phyloP scores from a whole-genome alignment of 2,797 vertebrate genomes.

The Danio choprae region DNA sequence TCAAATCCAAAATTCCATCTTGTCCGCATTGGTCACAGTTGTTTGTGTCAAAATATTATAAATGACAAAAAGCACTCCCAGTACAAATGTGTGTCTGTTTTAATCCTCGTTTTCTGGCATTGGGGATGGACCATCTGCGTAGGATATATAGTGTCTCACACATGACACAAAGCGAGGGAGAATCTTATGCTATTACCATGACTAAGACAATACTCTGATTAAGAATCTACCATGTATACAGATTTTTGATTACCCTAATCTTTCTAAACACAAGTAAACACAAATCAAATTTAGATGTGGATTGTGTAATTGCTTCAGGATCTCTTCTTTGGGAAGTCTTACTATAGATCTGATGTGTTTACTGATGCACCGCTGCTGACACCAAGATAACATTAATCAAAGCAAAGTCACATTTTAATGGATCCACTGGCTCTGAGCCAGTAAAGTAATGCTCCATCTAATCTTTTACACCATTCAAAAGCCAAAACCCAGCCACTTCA shows the following conservation, averaged over 20 bases:
- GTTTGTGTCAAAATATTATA: too few relatives aligned
- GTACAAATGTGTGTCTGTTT: constrained; percentile 15
- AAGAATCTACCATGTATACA: too few relatives aligned
- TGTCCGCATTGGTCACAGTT: not conserved
- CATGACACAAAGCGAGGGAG: not conserved
- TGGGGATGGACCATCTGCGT: constrained; percentile 46
- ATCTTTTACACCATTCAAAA: constrained; percentile 11
- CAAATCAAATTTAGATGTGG: not conserved
- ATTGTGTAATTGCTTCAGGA: not conserved
- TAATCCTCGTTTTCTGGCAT: constrained; percentile 35
- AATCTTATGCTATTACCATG: not conserved
- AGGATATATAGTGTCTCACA: constrained; percentile 36
- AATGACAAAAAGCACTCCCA: not conserved
- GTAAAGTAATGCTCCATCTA: constrained; percentile 19
- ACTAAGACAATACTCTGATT: too few relatives aligned
- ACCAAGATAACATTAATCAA: not conserved
- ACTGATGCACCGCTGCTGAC: not conserved
- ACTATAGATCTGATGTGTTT: not conserved
- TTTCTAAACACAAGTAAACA: too few relatives aligned
- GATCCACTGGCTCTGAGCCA: constrained; percentile 32
- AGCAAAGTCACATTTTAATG: constrained; percentile 42
- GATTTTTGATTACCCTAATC: too few relatives aligned
- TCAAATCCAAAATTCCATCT: constrained; percentile 24
- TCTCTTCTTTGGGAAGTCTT: not conserved
- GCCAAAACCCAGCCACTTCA: not conserved